Conservation (phyloP, 2,797 vertebrate genomes). For the Gymnothorax javanicus region DNA sequence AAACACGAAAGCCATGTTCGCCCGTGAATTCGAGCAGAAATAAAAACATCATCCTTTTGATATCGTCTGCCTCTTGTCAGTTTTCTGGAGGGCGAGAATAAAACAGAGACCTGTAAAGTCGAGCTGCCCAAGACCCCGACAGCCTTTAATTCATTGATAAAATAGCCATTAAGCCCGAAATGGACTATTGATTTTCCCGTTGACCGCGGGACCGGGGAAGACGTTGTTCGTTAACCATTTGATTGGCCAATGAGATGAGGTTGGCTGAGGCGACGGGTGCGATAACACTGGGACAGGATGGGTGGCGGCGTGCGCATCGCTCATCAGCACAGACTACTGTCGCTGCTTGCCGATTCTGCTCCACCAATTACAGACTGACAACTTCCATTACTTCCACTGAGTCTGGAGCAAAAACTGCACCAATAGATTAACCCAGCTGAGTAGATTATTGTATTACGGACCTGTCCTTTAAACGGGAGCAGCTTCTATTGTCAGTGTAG, state of each 20-base stretch:
- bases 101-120: conserved; percentile 1
- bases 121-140: conserved; percentile 25
- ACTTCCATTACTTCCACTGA: conserved; percentile 39
- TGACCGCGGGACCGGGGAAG: conserved; percentile 45
- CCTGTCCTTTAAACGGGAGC: conserved; percentile 26
- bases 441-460: conserved; percentile 45
- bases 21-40: background rate
- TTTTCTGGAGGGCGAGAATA: background rate
- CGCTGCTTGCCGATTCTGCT: conserved; percentile 30
- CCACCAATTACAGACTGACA: conserved; percentile 43
- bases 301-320: conserved; percentile 13
- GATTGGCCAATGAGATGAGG: conserved; percentile 43
- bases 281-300: background rate
- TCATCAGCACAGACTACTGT: conserved; percentile 12
- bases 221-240: conserved; percentile 41
- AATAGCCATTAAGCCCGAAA: conserved; percentile 54
- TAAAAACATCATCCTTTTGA: conserved; percentile 30
- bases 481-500: conserved; percentile 28
- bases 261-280: background rate
- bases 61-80: background rate
- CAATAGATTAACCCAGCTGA: conserved; percentile 43
- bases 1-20: background rate
- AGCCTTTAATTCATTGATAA: conserved; percentile 55
- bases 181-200: conserved; percentile 58
- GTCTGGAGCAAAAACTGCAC: conserved; percentile 25